phyloP scores from a whole-genome alignment of 2,113 vertebrate species.

The Thamnophis sirtalis region DNA sequence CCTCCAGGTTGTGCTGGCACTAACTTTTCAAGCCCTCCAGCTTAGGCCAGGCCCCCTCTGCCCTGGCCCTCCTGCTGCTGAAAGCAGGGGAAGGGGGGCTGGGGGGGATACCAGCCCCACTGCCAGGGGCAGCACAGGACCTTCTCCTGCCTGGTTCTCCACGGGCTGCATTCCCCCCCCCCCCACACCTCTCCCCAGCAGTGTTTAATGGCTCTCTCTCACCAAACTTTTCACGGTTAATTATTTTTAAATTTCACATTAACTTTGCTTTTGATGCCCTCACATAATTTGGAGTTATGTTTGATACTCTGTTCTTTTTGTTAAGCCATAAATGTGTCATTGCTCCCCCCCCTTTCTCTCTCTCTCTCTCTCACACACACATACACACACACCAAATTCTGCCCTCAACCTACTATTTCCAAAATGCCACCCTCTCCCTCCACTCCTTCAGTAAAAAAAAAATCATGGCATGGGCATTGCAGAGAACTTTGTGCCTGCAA shows the following conservation, averaged over 20 bases:
- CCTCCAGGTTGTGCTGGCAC: neutral
- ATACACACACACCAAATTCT: neutral
- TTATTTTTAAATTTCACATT: neutral
- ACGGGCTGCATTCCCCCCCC: neutral
- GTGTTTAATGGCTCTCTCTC: neutral
- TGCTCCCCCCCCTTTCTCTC: too few relatives aligned
- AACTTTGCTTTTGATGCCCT: neutral
- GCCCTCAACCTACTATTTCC: neutral
- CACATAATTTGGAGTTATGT: neutral
- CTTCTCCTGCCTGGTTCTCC: neutral
- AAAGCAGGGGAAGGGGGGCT: neutral
- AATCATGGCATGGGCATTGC: neutral
- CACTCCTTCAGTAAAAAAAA: neutral
- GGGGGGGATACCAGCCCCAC: neutral
- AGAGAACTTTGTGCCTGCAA: neutral
- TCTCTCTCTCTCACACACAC: neutral
- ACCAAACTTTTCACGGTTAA: neutral
- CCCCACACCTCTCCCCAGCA: neutral
- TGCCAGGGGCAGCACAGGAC: neutral
- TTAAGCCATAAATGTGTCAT: neutral
- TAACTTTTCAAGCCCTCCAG: neutral
- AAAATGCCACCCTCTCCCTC: neutral
- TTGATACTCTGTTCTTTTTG: neutral
- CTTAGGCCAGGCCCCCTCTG: neutral
- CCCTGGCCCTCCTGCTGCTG: neutral